These are phyloP conservation scores for Aethina tumida DNA, from an alignment of 1,140 invertebrate species.

Conservation along the genomic window DNA sequence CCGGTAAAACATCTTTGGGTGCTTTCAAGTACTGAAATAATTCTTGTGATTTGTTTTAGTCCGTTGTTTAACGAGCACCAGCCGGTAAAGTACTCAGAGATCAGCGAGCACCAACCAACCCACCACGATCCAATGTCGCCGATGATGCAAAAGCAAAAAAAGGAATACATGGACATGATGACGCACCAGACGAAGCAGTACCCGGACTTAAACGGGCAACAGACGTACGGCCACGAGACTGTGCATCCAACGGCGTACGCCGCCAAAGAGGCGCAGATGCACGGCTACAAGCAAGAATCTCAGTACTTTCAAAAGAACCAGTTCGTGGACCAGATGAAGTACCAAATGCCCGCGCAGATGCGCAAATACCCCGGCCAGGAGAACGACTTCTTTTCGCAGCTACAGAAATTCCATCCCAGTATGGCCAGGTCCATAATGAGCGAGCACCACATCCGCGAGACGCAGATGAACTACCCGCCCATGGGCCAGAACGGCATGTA, in stretches of 20 bases:
- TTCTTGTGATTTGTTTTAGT: neutral
- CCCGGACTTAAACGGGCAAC: conserved; percentile 15
- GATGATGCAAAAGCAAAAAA: conserved; percentile 30
- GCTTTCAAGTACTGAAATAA: neutral
- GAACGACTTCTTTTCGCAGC: conserved; percentile 24
- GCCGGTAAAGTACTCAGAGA: conserved; percentile 33
- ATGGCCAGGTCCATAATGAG: conserved; percentile 28
- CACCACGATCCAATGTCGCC: conserved; percentile 22
- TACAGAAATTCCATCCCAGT: conserved; percentile 25
- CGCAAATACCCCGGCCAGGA: conserved; percentile 17
- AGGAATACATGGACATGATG: conserved; percentile 29
- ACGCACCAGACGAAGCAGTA: conserved; percentile 22
- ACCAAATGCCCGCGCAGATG: conserved; percentile 15
- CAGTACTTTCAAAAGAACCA: conserved; percentile 21
- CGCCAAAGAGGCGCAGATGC: conserved; percentile 23
- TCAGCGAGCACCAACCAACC: conserved; percentile 22
- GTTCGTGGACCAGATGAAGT: conserved; percentile 10
- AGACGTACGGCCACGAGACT: conserved; percentile 17
- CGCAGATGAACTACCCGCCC: conserved; percentile 18
- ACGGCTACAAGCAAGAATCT: conserved; percentile 24
- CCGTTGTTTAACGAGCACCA: conserved; percentile 8
- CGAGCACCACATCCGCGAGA: conserved; percentile 28
- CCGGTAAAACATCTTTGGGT: too few species aligned
- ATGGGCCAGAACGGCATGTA: conserved; percentile 25
- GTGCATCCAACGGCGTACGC: conserved; percentile 18